Evolutionary conservation across 2,113 vertebrate genomes (phyloP), one percentile per base, ranked within the genome.

Genomic region (Oenanthe oenanthe): DNA sequence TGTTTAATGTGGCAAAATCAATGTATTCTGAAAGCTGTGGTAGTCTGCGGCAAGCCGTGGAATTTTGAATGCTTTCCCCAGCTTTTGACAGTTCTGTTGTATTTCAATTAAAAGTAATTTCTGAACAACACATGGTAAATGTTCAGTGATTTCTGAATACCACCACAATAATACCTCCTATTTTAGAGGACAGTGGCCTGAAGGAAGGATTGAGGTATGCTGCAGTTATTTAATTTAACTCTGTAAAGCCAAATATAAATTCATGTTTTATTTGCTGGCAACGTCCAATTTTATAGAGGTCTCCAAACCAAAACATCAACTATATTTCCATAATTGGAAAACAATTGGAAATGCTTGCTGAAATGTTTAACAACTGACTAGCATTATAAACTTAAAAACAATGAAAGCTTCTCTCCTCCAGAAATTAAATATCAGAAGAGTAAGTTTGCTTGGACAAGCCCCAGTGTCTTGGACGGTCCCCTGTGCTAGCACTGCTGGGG

Each of bases 1-100:
- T 85, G 53, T 54, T 92, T 57, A 85, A 75, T 48, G 50, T 90
- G 72, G 56, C 73, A 85, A 93, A 94, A 93, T 89, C 93, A 95
- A 94, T 89, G 60, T 29, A 67, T 71, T 84, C 73, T 34, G 32
- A 94, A 92, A 80, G 60, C 56, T 38, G 22, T 13, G 24, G 36
- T 31, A 62, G 72, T 73, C 51, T 54, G 38, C 51, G 60, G 58
- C 75, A 95, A 83, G 63, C 54, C 73, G 63, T 42, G 67, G 32
- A 50, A 53, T 58, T 90, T 28, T 26, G 67, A 90, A 83, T 40
- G 21, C 31, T 88, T 92, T 85, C 50, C 60, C 24, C 13, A 66
- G 63, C 47, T 75, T 42, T 48, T 19, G 3, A 53, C 38, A 63
- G 32, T 92, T 86, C 67, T 63, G 36, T 25, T 80, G 53, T 15